phyloP scores from a whole-genome alignment of 2,888 invertebrate genomes.

The Lathronympha strigana region DNA sequence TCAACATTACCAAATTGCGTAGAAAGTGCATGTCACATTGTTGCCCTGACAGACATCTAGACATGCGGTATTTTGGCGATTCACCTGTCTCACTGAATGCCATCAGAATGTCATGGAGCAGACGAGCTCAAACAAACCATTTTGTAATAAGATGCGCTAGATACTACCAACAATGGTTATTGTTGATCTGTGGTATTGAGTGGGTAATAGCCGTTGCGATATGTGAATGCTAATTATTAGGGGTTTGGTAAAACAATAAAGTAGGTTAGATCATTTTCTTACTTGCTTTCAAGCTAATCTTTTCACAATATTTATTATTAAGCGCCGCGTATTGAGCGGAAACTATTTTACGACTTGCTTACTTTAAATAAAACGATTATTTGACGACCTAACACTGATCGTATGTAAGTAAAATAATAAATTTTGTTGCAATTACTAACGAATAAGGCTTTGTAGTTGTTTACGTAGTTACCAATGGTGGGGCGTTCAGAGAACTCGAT shows the following conservation, averaged over 20 bases:
- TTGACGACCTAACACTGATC: too few relatives aligned
- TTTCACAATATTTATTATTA: neutral
- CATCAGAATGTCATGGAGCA: constrained; percentile 54
- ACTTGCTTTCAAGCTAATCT: neutral
- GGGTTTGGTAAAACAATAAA: neutral
- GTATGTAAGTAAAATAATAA: too few relatives aligned
- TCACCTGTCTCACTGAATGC: constrained; percentile 64
- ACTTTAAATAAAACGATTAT: too few relatives aligned
- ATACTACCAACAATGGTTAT: constrained; percentile 35
- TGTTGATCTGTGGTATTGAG: constrained; percentile 30
- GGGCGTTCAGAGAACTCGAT: too few relatives aligned
- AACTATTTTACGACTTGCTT: too few relatives aligned
- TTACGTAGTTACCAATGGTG: too few relatives aligned
- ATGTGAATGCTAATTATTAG: constrained; percentile 23
- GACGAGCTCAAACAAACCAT: constrained; percentile 33
- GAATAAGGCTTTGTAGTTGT: too few relatives aligned
- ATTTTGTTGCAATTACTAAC: too few relatives aligned
- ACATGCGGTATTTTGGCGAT: constrained; percentile 60
- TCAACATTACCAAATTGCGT: constrained; percentile 43
- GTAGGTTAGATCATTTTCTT: neutral
- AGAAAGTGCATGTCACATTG: constrained; percentile 68
- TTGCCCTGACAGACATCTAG: constrained; percentile 57
- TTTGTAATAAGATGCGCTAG: constrained; percentile 30
- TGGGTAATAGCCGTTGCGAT: constrained; percentile 29
- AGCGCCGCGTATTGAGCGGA: too few relatives aligned